phyloP scores from a whole-genome alignment of 1,140 invertebrate species.

The Drosophila bocki region DNA sequence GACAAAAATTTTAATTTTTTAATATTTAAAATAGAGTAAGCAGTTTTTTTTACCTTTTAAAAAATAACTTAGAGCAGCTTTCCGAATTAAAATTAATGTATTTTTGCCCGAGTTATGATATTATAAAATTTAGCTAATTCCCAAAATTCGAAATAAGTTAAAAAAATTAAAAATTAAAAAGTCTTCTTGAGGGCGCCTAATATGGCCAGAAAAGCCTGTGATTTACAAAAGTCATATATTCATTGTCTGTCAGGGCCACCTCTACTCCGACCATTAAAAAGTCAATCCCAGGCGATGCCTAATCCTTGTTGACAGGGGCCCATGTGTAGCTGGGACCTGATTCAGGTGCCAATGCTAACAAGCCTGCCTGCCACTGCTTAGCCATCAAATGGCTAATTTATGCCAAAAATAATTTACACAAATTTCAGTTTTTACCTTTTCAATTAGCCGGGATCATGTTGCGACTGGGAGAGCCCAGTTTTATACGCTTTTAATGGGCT shows the following conservation, averaged over 20 bases:
- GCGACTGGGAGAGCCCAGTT: conserved; percentile 30
- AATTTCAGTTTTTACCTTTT: conserved; percentile 74
- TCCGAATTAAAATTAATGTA: neutral
- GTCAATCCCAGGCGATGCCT: neutral
- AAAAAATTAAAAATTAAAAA: too few relatives aligned
- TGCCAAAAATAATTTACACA: conserved; percentile 78
- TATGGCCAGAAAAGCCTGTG: neutral
- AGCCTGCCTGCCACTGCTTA: conserved; percentile 23
- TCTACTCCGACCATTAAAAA: neutral
- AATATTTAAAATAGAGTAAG: too few relatives aligned
- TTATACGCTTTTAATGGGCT: conserved; percentile 70
- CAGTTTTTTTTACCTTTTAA: too few relatives aligned
- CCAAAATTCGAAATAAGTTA: too few relatives aligned
- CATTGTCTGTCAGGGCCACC: neutral
- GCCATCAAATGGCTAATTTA: conserved; percentile 73
- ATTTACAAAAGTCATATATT: neutral
- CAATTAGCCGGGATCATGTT: conserved; percentile 69
- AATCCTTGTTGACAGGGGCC: conserved; percentile 64
- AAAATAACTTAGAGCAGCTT: neutral
- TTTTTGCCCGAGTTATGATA: too few relatives aligned
- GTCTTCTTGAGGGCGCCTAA: too few relatives aligned
- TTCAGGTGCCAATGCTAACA: conserved; percentile 12
- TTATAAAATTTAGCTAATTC: too few relatives aligned
- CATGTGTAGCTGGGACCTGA: neutral
- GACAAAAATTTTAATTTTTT: too few relatives aligned